Evolutionary conservation across 2,888 invertebrate species (phyloP).

Genomic region (Rhagonycha lutea): DNA sequence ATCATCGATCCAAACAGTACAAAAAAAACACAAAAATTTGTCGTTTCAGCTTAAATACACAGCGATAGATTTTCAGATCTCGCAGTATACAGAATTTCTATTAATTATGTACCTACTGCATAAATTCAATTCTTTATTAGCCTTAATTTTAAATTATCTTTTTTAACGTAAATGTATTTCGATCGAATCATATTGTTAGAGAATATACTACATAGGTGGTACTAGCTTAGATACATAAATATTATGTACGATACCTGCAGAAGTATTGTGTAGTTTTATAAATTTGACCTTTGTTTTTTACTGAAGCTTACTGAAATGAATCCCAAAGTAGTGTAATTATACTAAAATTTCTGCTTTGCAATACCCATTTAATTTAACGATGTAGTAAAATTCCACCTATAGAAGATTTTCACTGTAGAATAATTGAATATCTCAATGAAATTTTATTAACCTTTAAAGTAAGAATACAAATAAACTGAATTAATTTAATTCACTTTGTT

Average conservation of each 20-base stretch:
- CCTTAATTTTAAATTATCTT: not conserved
- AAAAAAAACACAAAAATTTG: not conserved
- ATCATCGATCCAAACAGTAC: not conserved
- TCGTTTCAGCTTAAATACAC: not conserved
- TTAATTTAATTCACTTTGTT: not conserved
- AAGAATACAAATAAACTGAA: not conserved
- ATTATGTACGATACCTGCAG: too few relatives aligned
- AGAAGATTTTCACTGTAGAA: not conserved
- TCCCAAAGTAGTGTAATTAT: not conserved
- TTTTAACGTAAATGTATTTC: not conserved
- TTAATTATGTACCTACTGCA: not conserved
- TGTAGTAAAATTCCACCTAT: not conserved
- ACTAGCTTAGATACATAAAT: too few relatives aligned
- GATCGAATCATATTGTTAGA: not conserved
- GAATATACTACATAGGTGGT: too few relatives aligned
- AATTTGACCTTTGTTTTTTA: not conserved
- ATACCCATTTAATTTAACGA: not conserved
- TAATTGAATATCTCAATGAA: not conserved
- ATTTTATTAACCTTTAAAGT: not conserved
- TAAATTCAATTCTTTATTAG: too few relatives aligned
- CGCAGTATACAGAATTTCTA: not conserved
- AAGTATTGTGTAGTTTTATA: too few relatives aligned
- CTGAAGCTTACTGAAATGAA: not conserved
- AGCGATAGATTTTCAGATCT: not conserved
- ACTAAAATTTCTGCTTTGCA: not conserved